phyloP scores from a whole-genome alignment of 2,113 vertebrate species.

The Cathartes aura region DNA sequence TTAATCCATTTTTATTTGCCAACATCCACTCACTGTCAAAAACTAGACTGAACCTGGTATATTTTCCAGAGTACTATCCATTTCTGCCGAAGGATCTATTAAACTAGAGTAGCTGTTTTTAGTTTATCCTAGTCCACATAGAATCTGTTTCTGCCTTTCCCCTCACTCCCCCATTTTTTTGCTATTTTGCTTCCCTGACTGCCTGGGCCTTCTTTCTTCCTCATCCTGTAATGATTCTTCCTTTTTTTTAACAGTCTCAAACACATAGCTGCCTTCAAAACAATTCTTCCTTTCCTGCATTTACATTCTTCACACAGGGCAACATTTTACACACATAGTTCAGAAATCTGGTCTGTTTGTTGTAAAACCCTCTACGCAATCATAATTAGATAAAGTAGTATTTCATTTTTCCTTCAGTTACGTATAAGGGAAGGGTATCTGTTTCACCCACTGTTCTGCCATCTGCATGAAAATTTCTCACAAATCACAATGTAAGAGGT shows the following conservation, averaged over 20 bases:
- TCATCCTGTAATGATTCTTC: conserved; percentile 48
- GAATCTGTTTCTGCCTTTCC: not conserved
- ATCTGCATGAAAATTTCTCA: not conserved
- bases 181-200: not conserved
- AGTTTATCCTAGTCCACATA: not conserved
- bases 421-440: not conserved
- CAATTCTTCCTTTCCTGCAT: conserved; percentile 21
- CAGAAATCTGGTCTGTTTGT: not conserved
- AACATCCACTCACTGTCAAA: not conserved
- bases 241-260: conserved; percentile 53
- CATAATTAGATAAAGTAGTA: not conserved
- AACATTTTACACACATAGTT: not conserved
- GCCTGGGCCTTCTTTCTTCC: conserved; percentile 48
- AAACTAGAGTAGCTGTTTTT: not conserved
- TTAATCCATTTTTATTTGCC: not conserved
- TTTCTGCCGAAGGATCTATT: not conserved
- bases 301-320: not conserved
- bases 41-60: not conserved
- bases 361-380: not conserved
- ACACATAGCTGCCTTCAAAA: conserved; percentile 27
- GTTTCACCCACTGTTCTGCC: not conserved
- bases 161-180: not conserved
- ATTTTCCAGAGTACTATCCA: not conserved
- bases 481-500: not conserved
- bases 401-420: not conserved